Conservation (phyloP, 2,797 vertebrate species). For the Sebastes iracundus region DNA sequence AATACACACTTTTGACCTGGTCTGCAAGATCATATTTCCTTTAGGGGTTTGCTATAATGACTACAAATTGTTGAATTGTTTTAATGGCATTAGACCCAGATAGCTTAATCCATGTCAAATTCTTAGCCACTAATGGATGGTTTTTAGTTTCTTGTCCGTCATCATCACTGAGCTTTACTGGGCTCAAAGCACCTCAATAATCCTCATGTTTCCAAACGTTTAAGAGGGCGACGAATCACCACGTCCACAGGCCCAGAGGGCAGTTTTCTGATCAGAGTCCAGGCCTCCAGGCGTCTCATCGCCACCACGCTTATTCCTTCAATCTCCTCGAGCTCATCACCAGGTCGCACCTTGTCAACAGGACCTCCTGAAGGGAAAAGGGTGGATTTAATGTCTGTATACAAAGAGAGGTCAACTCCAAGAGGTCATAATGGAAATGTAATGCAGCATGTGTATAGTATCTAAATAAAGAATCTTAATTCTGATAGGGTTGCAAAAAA, state of each 20-base stretch:
- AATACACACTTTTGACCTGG: conserved; percentile 21
- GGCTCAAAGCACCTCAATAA: neutral
- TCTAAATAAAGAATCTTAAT: neutral
- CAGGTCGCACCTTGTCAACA: conserved; percentile 74
- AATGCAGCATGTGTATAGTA: too few relatives aligned
- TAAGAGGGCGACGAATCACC: conserved; percentile 68
- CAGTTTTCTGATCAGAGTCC: conserved; percentile 82
- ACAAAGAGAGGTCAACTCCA: neutral
- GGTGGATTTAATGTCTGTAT: neutral
- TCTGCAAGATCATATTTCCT: conserved; percentile 4
- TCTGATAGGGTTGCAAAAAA: neutral
- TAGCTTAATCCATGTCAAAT: neutral
- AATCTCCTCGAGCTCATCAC: conserved; percentile 82
- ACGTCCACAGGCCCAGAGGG: conserved; percentile 81
- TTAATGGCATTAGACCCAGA: neutral
- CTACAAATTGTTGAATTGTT: neutral
- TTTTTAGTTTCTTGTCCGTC: conserved; percentile 1
- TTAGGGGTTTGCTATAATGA: conserved; percentile 1
- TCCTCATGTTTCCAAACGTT: conserved; percentile 48
- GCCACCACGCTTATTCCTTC: conserved; percentile 70
- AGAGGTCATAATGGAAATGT: neutral
- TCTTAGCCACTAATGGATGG: neutral
- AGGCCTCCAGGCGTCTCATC: conserved; percentile 83
- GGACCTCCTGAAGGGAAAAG: conserved; percentile 74
- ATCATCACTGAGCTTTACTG: neutral